Evolutionary conservation across 1,140 invertebrate genomes (phyloP), one percentile per base, ranked within the genome.

Genomic region (Megalopta genalis): DNA sequence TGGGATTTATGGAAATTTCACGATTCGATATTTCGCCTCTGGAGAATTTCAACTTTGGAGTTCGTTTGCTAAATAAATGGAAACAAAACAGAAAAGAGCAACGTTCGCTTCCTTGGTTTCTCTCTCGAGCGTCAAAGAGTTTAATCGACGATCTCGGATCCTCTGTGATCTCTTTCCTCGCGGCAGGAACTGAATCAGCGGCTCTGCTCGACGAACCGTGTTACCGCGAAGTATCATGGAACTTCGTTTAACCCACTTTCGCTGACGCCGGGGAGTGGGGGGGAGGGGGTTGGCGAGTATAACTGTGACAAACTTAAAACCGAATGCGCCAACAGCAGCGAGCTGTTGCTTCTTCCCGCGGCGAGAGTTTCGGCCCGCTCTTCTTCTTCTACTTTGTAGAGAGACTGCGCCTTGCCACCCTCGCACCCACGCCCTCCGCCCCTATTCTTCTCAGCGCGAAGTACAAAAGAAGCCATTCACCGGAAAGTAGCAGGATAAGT

Each of bases 191-290:
- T 57, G 66, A 32, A 76, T 76, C 72, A 39, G 27, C 25, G 54
- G 49, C 39, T 52, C 49, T 42, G 65, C 57, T 57, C 54, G 42
- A 69, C 78, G 78, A 75, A 73, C 66, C 69, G 62, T 66, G 62
- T 39, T 5, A 16, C 32, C 39, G 63, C 57, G 52, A 74, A 79
- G 76, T 77, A 81, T 78, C 79, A 60, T 69, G 59, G 54, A 90
- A 91, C 88, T 89, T 90, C 83, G 82, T 90, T 91, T 92, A 91
- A 91, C 90, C 91, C 84, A 93, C 88, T 91, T 92, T 89, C 42
- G 42, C 66, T 78, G 21, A 37, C 42, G 42, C 66, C 78, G 21
- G 63, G 4, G 77, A 59, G 25, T 52, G 57, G 37, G 54, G 76
- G 7, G 54, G 16, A 12, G 16, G 4, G 16, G 10, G 46, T 32